phyloP scores from a whole-genome alignment of 1,140 invertebrate species.

The Pogonus chalceus region DNA sequence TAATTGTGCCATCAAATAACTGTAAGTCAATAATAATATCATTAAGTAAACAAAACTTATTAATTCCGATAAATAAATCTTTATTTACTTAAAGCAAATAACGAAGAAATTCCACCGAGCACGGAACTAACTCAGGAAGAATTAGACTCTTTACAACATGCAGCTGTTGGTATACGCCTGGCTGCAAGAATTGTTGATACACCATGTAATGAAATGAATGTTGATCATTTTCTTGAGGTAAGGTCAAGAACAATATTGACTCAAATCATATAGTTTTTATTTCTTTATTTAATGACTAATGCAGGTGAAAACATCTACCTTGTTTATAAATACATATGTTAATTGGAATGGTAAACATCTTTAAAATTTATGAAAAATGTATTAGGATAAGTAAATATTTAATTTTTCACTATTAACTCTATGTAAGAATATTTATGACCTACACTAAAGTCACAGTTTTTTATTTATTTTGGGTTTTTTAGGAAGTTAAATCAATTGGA shows the following conservation, averaged over 20 bases:
- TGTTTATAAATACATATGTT: too few relatives aligned
- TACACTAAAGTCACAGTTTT: neutral
- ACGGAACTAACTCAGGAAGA: slow-evolving; percentile 45
- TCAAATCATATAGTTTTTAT: too few relatives aligned
- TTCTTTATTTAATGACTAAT: too few relatives aligned
- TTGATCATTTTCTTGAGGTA: slow-evolving; percentile 65
- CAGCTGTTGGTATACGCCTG: slow-evolving; percentile 54
- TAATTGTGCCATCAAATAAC: slow-evolving; percentile 24
- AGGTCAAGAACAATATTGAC: slow-evolving; percentile 2
- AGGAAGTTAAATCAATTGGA: slow-evolving; percentile 60
- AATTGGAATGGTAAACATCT: too few relatives aligned
- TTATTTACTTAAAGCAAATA: too few relatives aligned
- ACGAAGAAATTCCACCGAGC: neutral
- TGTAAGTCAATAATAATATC: too few relatives aligned
- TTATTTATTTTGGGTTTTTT: slow-evolving; percentile 28
- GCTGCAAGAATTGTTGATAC: slow-evolving; percentile 73
- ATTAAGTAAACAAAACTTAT: too few relatives aligned
- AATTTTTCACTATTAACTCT: slow-evolving; percentile 7
- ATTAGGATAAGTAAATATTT: neutral
- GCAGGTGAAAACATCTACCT: too few relatives aligned
- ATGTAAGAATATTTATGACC: slow-evolving; percentile 2
- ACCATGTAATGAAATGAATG: slow-evolving; percentile 77
- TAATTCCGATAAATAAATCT: too few relatives aligned
- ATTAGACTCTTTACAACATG: slow-evolving; percentile 47
- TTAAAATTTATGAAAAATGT: too few relatives aligned